Evolutionary conservation across 2,113 vertebrate species (phyloP), one percentile per base, ranked within the genome.

Genomic region (Eretmochelys imbricata): DNA sequence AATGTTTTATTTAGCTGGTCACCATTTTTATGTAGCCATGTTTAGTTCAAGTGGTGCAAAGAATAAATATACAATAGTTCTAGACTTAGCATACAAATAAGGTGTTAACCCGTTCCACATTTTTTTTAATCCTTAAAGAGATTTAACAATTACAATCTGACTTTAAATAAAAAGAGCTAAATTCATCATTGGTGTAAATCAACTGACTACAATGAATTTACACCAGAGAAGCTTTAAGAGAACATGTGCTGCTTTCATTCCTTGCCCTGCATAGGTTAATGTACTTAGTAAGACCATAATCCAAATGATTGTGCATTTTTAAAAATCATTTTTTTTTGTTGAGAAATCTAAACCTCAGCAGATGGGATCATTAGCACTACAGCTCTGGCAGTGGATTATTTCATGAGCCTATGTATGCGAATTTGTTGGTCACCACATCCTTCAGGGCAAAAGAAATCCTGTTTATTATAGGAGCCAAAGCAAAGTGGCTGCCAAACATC

Each of bases 401-500:
- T 86, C 59, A 11, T 16, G 50, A 88, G 82, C 49, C 48, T 93
- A 3, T 12, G 22, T 53, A 50, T 9, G n/a, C 2, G 2, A 62
- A 69, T 93, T 93, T 93, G 2, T 38, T 82, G 93, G 91, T 97
- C 96, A 94, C 89, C 87, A 57, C 86, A 85, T 90, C 95, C 76
- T 94, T 88, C 57, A 62, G 85, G 46, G 57, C 91, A 91, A 79
- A 88, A 97, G 87, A 95, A 97, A 95, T 87, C 57, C 91, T 96
- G 89, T 76, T 91, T 89, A 85, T 0, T 9, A 94, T 87, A 80
- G 85, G n/a, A 95, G 51, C 49, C 91, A 93, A 96, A 87, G 91
- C 75, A 84, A 65, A 87, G 85, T 0, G 35, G 59, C 80, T 97
- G 96, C 96, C 97, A 97, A 97, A 97, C 96, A 97, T 95, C 96